phyloP scores from a whole-genome alignment of 2,888 invertebrate genomes.

The Himalopsyche japonica region DNA sequence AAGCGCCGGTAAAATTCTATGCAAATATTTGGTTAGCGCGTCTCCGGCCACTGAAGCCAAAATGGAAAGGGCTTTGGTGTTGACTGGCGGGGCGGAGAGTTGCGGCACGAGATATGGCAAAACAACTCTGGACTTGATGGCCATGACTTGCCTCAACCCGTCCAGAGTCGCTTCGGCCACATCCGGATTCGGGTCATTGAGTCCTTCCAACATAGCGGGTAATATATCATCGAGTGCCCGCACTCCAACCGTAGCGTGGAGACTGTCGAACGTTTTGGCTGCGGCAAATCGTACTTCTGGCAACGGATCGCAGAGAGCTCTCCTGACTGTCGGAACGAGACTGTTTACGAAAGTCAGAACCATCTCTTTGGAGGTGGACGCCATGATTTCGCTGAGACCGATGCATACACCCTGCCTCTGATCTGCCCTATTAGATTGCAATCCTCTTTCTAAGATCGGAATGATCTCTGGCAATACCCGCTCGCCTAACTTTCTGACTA shows the following conservation, averaged over 20 bases:
- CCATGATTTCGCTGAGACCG: constrained; percentile 96
- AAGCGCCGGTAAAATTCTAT: constrained; percentile 90
- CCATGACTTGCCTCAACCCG: constrained; percentile 95
- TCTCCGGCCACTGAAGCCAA: constrained; percentile 94
- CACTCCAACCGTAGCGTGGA: constrained; percentile 92
- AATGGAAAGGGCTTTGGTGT: constrained; percentile 92
- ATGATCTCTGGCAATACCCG: constrained; percentile 97
- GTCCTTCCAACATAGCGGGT: constrained; percentile 79
- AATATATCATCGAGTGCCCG: constrained; percentile 96
- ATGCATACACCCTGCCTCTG: constrained; percentile 98
- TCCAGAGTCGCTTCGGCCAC: constrained; percentile 90
- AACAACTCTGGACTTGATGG: constrained; percentile 93
- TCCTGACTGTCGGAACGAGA: constrained; percentile 90
- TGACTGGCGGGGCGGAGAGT: constrained; percentile 84
- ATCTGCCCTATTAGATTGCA: constrained; percentile 89
- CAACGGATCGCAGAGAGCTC: constrained; percentile 90
- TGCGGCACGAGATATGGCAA: constrained; percentile 95
- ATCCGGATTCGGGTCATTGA: constrained; percentile 75
- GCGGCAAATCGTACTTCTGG: constrained; percentile 93
- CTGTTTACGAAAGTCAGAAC: constrained; percentile 88
- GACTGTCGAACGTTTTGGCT: constrained; percentile 94
- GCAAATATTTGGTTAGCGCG: constrained; percentile 85
- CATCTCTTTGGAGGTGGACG: constrained; percentile 93
- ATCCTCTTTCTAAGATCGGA: constrained; percentile 92
- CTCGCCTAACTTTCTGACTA: constrained; percentile 96